Evolutionary conservation across 2,113 vertebrate genomes (phyloP).

Genomic region (Clarias macrocephalus): DNA sequence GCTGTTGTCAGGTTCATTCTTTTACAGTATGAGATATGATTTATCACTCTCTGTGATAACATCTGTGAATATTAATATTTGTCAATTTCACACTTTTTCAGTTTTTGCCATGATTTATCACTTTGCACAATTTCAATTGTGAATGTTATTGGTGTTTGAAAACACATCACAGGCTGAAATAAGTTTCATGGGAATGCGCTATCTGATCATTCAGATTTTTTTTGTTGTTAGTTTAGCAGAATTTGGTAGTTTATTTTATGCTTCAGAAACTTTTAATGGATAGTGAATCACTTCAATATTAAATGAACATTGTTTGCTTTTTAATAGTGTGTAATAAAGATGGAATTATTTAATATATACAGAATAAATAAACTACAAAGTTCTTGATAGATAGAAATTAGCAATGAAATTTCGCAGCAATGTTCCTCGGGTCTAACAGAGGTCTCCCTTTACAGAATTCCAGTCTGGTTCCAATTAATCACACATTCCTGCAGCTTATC

Average conservation of each 20-base stretch:
- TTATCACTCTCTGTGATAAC: not conserved
- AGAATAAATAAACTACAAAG: not conserved
- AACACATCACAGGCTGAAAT: not conserved
- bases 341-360: not conserved
- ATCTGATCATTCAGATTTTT: not conserved
- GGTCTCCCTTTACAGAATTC: not conserved
- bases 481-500: not conserved
- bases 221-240: not conserved
- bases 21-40: conserved; percentile 20
- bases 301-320: not conserved
- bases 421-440: not conserved
- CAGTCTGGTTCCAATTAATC: conserved; percentile 10
- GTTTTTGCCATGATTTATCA: not conserved
- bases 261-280: not conserved
- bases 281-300: not conserved
- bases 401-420: not conserved
- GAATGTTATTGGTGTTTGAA: not conserved
- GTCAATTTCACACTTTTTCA: conserved; percentile 9
- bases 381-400: not conserved
- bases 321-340: not conserved
- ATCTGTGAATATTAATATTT: conserved; percentile 33
- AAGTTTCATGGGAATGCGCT: too few relatives aligned
- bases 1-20: conserved; percentile 1
- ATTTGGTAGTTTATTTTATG: not conserved
- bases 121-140: not conserved